Percentiles rank a stretch among this genome's conserved stretches.
Conservation (phyloP, 2,888 invertebrate species). For the Pyrrhia umbra region DNA sequence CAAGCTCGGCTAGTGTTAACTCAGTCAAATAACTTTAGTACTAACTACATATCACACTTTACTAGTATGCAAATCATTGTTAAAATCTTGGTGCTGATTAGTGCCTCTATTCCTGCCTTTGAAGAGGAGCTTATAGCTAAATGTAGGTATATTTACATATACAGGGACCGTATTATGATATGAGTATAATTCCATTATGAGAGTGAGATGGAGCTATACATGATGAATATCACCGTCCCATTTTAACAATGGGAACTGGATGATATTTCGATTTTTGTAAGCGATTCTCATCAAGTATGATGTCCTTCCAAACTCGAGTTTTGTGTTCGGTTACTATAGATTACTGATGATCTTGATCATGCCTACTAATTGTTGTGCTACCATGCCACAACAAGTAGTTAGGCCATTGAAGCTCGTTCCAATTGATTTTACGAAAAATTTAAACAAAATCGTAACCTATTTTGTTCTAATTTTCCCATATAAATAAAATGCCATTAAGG, state of each 20-base stretch:
- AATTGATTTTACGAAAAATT: no score
- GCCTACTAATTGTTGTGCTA: background rate
- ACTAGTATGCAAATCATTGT: constrained; percentile 3
- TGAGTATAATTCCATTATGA: background rate
- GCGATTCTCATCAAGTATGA: background rate
- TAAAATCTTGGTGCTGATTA: constrained; percentile 41
- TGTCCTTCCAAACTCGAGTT: background rate
- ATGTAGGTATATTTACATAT: background rate
- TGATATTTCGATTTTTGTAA: background rate
- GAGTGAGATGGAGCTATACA: background rate
- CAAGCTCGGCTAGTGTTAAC: constrained; percentile 63
- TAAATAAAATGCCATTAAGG: no score
- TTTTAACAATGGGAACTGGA: background rate
- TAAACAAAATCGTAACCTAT: no score
- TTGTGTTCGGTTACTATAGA: background rate
- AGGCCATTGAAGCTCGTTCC: background rate
- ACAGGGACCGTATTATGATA: background rate
- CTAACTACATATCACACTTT: constrained; percentile 48
- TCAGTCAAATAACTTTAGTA: constrained; percentile 7
- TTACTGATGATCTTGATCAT: background rate
- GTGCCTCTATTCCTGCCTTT: constrained; percentile 11
- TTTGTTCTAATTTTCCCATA: no score
- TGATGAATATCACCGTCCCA: background rate
- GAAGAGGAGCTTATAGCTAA: background rate
- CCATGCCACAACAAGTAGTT: background rate